Conservation (phyloP, 2,797 vertebrate genomes). For the Gadopsis marmoratus region DNA sequence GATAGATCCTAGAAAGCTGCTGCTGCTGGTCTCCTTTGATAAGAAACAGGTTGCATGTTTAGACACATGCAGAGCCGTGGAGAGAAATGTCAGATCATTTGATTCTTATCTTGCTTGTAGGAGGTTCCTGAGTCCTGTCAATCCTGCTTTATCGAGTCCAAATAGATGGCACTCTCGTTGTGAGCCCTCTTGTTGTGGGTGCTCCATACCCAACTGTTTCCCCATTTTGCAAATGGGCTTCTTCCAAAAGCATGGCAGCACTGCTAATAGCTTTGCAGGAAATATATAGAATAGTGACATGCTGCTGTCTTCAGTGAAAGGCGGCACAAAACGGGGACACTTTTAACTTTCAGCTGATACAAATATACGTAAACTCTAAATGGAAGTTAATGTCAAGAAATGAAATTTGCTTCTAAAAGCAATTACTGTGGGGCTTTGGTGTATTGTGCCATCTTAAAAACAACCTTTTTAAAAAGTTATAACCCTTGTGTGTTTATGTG, state of each 20-base stretch:
- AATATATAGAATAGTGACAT: constrained; percentile 44
- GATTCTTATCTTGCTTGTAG: constrained; percentile 42
- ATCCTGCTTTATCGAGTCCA: constrained; percentile 36
- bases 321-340: constrained; percentile 19
- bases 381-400: not conserved
- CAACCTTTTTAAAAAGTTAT: not conserved
- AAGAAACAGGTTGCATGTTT: constrained; percentile 34
- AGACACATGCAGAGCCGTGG: constrained; percentile 12
- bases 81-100: constrained; percentile 31
- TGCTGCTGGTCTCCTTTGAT: constrained; percentile 22
- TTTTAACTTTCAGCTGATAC: constrained; percentile 44
- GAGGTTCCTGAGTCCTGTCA: constrained; percentile 16
- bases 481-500: constrained; percentile 3
- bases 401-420: constrained; percentile 12
- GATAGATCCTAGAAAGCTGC: not conserved
- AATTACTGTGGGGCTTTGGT: not conserved
- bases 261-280: constrained; percentile 42
- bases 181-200: constrained; percentile 26
- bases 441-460: constrained; percentile 1
- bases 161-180: constrained; percentile 40
- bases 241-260: constrained; percentile 18
- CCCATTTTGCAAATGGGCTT: constrained; percentile 40
- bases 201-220: constrained; percentile 25
- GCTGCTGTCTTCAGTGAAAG: constrained; percentile 38
- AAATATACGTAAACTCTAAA: constrained; percentile 15